A percentile compares a stretch with the other conserved stretches of the same genome.
Evolutionary conservation across 2,797 vertebrate species (phyloP).

Genomic region (Hipposideros larvatus): DNA sequence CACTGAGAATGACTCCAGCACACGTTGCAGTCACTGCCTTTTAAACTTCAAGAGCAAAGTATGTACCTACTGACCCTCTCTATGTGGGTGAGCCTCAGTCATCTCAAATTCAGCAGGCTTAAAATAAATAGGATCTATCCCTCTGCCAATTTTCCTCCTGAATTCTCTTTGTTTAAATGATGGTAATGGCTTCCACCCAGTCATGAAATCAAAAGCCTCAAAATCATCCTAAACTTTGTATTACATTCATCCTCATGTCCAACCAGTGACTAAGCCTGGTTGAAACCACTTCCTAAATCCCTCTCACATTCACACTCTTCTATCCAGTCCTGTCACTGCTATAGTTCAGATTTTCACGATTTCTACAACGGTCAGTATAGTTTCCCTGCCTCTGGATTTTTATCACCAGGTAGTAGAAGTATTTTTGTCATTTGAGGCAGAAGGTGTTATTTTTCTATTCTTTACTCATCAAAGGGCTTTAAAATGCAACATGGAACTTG

Average conservation of each 20-base stretch:
- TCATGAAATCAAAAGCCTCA: not conserved
- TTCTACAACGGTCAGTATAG: not conserved
- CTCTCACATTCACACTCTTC: not conserved
- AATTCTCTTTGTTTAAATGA: not conserved
- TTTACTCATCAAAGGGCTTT: not conserved
- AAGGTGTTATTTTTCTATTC: not conserved
- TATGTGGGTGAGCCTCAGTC: not conserved
- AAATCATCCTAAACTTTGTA: not conserved
- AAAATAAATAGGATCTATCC: not conserved
- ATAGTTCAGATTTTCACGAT: not conserved
- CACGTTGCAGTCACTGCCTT: rapidly evolving
- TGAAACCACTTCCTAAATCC: not conserved
- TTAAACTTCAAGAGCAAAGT: not conserved
- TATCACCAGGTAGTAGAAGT: not conserved
- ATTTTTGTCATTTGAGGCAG: not conserved
- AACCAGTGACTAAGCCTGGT: not conserved
- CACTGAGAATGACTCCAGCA: not conserved
- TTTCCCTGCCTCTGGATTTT: not conserved
- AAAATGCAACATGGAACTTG: not conserved
- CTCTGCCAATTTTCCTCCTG: not conserved
- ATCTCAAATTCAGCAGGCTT: not conserved
- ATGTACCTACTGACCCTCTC: not conserved
- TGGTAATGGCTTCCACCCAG: not conserved
- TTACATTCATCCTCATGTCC: not conserved
- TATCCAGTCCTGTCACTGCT: not conserved